Evolutionary conservation across 1,140 invertebrate genomes (phyloP), one percentile per base, ranked within the genome.

Genomic region (Ericerus pela): DNA sequence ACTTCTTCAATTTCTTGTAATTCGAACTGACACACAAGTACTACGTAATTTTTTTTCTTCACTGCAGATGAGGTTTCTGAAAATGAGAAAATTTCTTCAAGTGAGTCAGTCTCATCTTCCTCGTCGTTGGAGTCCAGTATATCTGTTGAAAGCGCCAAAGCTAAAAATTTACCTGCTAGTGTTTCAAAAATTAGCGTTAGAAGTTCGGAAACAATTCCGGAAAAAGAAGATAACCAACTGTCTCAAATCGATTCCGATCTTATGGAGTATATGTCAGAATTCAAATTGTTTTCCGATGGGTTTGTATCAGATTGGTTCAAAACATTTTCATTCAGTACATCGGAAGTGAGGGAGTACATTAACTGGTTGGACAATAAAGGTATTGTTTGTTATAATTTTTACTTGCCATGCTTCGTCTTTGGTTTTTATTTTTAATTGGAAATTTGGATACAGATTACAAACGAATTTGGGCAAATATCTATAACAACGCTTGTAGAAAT

Each of bases 1-100:
- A 33, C 8, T 33, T 22, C 22, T 24, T 47, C 16, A 18, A 38
- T 47, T 8, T 24, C 20, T 4, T n/a, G n/a, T n/a, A n/a, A n/a
- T n/a, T 20, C 41, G 14, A 47, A 47, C 20, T 22, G 37, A 3
- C 20, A 14, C 16, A 47, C n/a, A 47, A 5, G 2, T 2, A 6
- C 14, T 24, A 47, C 3, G 41, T 24, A 24, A 47, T 47, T 20
- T 47, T 22, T 5, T n/a, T n/a, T 47, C 22, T 47, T 47, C 26
- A 33, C 30, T 47, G n/a, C 20, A 47, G 41, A 47, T 47, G 41
- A 47, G 26, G 41, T 47, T 2, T 47, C 41, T 14, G 41, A 47
- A 24, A 47, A 47, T 47, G 41, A 47, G 14, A 47, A 47, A 22
- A 2, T 47, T 22, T 38, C 36, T n/a, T 47, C 41, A 2, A n/a